These are phyloP conservation scores for Dryoscopus gambensis DNA, from an alignment of 2,113 vertebrate species.

Conservation along the genomic window DNA sequence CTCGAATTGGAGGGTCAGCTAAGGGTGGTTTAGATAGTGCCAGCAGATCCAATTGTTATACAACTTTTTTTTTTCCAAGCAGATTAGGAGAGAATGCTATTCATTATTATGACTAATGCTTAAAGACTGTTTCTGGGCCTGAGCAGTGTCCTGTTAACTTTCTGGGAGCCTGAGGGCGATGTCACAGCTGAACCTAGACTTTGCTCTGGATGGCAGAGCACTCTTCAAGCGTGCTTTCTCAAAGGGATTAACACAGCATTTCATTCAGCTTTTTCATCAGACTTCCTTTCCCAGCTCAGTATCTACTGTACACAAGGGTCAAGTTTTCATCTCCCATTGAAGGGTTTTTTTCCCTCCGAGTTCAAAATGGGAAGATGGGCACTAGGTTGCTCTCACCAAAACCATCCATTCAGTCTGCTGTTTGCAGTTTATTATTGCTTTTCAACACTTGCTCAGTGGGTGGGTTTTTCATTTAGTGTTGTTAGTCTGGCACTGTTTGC, in stretches of 20 bases:
- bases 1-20: background rate
- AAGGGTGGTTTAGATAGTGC: slow-evolving; percentile 31
- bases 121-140: slow-evolving; percentile 50
- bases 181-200: slow-evolving; percentile 55
- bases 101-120: slow-evolving; percentile 63
- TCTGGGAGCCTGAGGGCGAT: slow-evolving; percentile 59
- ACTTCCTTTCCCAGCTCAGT: slow-evolving; percentile 46
- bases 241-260: slow-evolving; percentile 59
- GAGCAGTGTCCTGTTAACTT: slow-evolving; percentile 46
- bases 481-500: background rate
- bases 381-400: background rate
- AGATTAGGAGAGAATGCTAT: slow-evolving; percentile 61
- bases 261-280: slow-evolving; percentile 67
- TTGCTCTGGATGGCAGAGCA: slow-evolving; percentile 67
- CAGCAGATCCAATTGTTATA: slow-evolving; percentile 51
- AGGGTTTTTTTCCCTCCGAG: background rate
- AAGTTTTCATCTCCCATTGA: slow-evolving; percentile 29
- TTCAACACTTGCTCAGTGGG: background rate
- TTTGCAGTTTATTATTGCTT: slow-evolving; percentile 13
- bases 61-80: background rate
- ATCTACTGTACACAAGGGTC: slow-evolving; percentile 36
- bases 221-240: slow-evolving; percentile 64
- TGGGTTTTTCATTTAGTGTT: background rate
- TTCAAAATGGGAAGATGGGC: slow-evolving; percentile 5
- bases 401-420: background rate